Evolutionary conservation across 2,113 vertebrate genomes (phyloP).

Genomic region (Connochaetes taurinus): DNA sequence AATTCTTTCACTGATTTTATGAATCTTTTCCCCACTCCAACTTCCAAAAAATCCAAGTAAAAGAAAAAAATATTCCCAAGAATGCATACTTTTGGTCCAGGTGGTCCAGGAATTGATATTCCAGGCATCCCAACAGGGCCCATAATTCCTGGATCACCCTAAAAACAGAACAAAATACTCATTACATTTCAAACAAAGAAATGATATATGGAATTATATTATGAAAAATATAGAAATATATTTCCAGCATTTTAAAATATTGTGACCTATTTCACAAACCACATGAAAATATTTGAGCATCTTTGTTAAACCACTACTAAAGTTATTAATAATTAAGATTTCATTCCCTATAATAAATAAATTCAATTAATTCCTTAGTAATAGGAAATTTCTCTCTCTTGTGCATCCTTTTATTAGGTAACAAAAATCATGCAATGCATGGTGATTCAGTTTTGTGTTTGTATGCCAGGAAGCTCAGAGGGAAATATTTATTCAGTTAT

Average conservation of each 20-base stretch:
- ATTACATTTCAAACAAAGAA: slow-evolving; percentile 13
- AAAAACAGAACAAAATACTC: not conserved
- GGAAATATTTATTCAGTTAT: not conserved
- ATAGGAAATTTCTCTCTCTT: not conserved
- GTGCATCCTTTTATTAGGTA: not conserved
- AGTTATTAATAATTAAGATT: not conserved
- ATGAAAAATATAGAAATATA: not conserved
- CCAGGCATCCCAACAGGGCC: slow-evolving; percentile 73
- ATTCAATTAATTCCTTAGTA: slow-evolving; percentile 28
- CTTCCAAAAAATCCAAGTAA: not conserved
- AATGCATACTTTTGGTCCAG: slow-evolving; percentile 77
- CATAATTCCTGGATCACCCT: slow-evolving; percentile 74
- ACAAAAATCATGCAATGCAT: not conserved
- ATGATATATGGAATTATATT: not conserved
- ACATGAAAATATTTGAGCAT: slow-evolving; percentile 11
- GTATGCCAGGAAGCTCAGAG: not conserved
- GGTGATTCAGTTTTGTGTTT: not conserved
- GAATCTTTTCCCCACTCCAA: not conserved
- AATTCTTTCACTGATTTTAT: not conserved
- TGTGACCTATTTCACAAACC: not conserved
- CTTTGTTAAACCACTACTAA: not conserved
- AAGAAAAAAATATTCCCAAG: not conserved
- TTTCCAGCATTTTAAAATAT: not conserved
- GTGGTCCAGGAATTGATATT: slow-evolving; percentile 69
- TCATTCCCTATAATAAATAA: slow-evolving; percentile 23